Conservation (phyloP, 2,888 invertebrate species). For the Callosobruchus maculatus region DNA sequence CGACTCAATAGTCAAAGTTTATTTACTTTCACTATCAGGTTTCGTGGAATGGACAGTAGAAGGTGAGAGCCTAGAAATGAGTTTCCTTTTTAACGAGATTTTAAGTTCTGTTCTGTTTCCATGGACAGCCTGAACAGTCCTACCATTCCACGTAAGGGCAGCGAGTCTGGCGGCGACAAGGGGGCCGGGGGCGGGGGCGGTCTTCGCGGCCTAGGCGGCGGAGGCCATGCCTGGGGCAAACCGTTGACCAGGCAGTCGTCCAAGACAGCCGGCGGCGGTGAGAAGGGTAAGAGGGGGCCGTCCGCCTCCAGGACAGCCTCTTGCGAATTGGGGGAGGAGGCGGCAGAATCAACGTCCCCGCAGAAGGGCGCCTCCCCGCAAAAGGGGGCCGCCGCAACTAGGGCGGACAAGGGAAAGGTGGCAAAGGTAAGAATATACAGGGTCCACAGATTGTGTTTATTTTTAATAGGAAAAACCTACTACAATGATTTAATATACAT, state of each 20-base stretch:
- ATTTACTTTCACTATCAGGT: too few relatives aligned
- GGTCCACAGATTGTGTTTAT: too few relatives aligned
- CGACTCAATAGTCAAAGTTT: too few relatives aligned
- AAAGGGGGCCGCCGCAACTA: conserved; percentile 35
- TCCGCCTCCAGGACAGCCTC: conserved; percentile 40
- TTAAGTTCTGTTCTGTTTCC: too few relatives aligned
- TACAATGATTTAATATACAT: too few relatives aligned
- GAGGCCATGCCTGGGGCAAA: conserved; percentile 34
- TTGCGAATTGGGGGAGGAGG: conserved; percentile 55
- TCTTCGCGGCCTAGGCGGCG: conserved; percentile 15
- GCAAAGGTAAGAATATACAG: neutral
- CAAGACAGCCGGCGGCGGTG: conserved; percentile 16
- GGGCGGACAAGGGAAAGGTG: neutral
- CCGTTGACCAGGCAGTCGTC: conserved; percentile 47
- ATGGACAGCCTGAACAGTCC: conserved; percentile 43
- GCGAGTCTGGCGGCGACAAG: conserved; percentile 30
- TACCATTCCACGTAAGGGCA: conserved; percentile 46
- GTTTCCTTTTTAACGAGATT: too few relatives aligned
- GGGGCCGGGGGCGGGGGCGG: conserved; percentile 27
- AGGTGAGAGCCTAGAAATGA: too few relatives aligned
- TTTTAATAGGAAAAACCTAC: too few relatives aligned
- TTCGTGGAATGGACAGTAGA: too few relatives aligned
- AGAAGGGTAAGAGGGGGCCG: conserved; percentile 40
- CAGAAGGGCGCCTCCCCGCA: conserved; percentile 34
- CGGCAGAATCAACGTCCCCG: conserved; percentile 35